Percentiles rank a stretch among this genome's conserved stretches.
phyloP scores from a whole-genome alignment of 2,888 invertebrate genomes.

The Acronicta aceris region DNA sequence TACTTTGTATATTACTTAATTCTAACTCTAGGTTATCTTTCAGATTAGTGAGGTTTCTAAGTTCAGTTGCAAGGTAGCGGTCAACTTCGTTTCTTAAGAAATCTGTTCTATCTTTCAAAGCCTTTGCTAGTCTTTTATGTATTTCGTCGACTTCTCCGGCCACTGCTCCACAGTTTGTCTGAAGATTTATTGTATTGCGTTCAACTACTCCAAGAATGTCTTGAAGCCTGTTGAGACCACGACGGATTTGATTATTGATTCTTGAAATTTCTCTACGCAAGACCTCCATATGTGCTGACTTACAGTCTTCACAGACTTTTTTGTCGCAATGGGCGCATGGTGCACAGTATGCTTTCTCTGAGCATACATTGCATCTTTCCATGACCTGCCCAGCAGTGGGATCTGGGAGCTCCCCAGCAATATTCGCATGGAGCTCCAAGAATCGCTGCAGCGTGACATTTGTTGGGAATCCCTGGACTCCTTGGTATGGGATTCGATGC shows the following conservation, averaged over 20 bases:
- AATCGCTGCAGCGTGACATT: conserved; percentile 98
- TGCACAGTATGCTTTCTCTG: conserved; percentile 96
- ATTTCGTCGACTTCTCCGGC: conserved; percentile 98
- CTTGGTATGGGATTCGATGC: conserved; percentile 98
- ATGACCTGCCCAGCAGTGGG: conserved; percentile 97
- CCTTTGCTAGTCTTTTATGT: conserved; percentile 95
- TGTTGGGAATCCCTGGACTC: conserved; percentile 97
- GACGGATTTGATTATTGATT: conserved; percentile 96
- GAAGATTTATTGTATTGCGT: conserved; percentile 96
- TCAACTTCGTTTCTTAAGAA: conserved; percentile 96
- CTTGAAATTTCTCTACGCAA: conserved; percentile 96
- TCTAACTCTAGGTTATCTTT: conserved; percentile 98
- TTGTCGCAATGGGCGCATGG: conserved; percentile 99
- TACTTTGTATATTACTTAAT: conserved; percentile 98
- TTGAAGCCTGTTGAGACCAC: conserved; percentile 96
- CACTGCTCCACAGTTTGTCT: conserved; percentile 96
- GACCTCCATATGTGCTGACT: conserved; percentile 98
- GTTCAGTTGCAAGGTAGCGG: conserved; percentile 96
- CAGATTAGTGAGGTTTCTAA: conserved; percentile 94
- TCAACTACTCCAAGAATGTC: conserved; percentile 95
- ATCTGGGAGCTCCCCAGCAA: conserved; percentile 96
- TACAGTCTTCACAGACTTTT: conserved; percentile 98
- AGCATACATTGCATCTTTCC: conserved; percentile 98
- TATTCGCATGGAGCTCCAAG: conserved; percentile 97
- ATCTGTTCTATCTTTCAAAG: conserved; percentile 96